A percentile compares a stretch with the other conserved stretches of the same genome.
Evolutionary conservation across 1,140 invertebrate species (phyloP).

Genomic region (Cotesia glomerata): DNA sequence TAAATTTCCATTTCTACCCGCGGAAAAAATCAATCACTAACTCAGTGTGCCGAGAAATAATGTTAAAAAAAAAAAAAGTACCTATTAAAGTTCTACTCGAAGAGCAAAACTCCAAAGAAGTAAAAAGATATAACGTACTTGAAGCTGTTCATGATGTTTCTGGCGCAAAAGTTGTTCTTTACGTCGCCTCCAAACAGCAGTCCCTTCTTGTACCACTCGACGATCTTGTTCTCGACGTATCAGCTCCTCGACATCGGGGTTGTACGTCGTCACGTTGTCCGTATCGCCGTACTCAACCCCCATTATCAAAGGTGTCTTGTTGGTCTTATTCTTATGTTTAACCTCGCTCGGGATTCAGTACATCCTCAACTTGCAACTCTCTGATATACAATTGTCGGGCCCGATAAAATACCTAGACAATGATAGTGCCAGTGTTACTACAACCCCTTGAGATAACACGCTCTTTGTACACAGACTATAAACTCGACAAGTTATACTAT

Average conservation of each 20-base stretch:
- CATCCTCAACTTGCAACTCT: background rate
- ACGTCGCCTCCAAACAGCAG: slow-evolving; percentile 47
- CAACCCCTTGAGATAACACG: background rate
- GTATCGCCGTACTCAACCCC: slow-evolving; percentile 35
- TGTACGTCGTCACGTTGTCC: slow-evolving; percentile 46
- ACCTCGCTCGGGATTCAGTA: no score
- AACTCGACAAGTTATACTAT: slow-evolving; percentile 1
- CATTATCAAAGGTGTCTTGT: slow-evolving; percentile 33
- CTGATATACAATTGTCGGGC: no score
- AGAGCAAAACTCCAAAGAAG: background rate
- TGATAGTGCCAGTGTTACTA: background rate
- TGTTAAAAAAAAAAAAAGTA: no score
- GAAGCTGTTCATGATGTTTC: slow-evolving; percentile 55
- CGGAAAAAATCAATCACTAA: no score
- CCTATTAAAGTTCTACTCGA: background rate
- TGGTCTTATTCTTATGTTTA: no score
- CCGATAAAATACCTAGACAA: slow-evolving; percentile 5
- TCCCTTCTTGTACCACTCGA: slow-evolving; percentile 50
- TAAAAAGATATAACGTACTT: slow-evolving; percentile 46
- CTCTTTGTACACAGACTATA: background rate
- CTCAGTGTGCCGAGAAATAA: no score
- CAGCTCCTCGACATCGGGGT: slow-evolving; percentile 50
- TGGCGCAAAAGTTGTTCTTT: slow-evolving; percentile 56
- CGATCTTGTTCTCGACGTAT: slow-evolving; percentile 48
- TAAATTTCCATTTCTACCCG: no score